These are phyloP conservation scores for Pedicia rivosa DNA, from an alignment of 2,888 invertebrate genomes.

Conservation along the genomic window DNA sequence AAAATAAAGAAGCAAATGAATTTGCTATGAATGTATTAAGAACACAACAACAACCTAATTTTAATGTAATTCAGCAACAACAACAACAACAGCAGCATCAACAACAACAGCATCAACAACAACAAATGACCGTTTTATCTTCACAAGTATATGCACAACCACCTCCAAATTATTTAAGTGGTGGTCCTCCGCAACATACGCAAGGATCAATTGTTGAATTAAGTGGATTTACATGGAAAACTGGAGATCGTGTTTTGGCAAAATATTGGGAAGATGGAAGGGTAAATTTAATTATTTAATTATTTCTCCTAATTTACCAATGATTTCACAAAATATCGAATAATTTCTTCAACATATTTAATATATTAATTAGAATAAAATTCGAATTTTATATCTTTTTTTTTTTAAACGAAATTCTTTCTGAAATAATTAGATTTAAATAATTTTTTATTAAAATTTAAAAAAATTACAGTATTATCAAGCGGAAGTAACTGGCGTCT, in stretches of 20 bases:
- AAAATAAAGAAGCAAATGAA: conserved; percentile 30
- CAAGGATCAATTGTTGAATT: conserved; percentile 8
- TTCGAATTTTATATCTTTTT: conserved; percentile 6
- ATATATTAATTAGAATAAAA: conserved; percentile 1
- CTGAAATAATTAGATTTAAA: too few relatives aligned
- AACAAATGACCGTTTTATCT: too few relatives aligned
- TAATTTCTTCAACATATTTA: conserved; percentile 1
- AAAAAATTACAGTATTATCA: conserved; percentile 61
- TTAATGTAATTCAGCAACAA: conserved; percentile 10
- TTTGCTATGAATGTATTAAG: conserved; percentile 29
- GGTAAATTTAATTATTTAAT: conserved; percentile 33
- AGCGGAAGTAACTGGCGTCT: conserved; percentile 65
- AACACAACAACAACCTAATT: conserved; percentile 16
- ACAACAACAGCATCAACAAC: conserved; percentile 15
- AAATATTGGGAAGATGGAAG: conserved; percentile 88
- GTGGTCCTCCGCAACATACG: conserved; percentile 5
- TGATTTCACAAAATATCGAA: too few relatives aligned
- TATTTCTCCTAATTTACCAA: conserved; percentile 6
- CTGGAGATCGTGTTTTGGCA: conserved; percentile 72
- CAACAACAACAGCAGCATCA: not conserved
- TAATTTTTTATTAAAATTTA: too few relatives aligned
- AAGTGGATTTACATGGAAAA: conserved; percentile 28
- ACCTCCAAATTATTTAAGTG: conserved; percentile 8
- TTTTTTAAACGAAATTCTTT: too few relatives aligned
- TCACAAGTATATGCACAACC: conserved; percentile 6